Base-by-base conservation (phyloP, 2,888 invertebrate species). In the Platycheirus albimanus region DNA sequence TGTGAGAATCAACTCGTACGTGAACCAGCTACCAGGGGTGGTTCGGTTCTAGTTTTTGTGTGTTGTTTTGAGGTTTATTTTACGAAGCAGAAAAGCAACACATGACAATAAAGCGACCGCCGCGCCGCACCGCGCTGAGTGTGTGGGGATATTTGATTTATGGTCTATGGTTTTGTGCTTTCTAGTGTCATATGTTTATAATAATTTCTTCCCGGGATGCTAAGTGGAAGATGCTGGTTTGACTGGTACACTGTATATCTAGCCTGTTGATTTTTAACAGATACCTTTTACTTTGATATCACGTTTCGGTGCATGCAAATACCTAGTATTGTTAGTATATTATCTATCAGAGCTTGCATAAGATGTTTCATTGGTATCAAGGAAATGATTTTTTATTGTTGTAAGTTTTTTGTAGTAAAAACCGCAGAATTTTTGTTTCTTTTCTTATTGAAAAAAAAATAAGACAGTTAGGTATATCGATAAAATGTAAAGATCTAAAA, bases 131-230 rank as follows among this genome's bases (percentile, higher is more conserved):
- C 43, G 63, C 56, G 51, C 45, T 69, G 19, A 61, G 45, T 47
- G 67, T 72, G 49, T 38, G 78, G 72, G 72, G 78, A 58, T 64
- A 33, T 74, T 58, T 83, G 83, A 83, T 83, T 78, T 74, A 78
- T 83, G 69, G 51, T 8, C 15, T 58, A n/a, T 30, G 54, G 11
- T 49, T 28, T 33, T 70, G 13, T 58, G 41, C 20, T 71, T 54
- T 58, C 58, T 17, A 11, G 19, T 41, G 17, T 58, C 56, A 67
- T 63, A 43, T 67, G 51, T 67, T 8, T 8, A 36, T 7, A 36
- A 36, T 10, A 36, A 36, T 36, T 24, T 24, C 6, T 24, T 24
- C 24, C 3, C 3, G 24, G 24, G 36, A 36, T 36, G 8, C 13
- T 38, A 13, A 38, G 38, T 38, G 5, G 30, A 8, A 8, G 5